Evolutionary conservation across 2,888 invertebrate species (phyloP).

Genomic region (Nemurella pictetii): DNA sequence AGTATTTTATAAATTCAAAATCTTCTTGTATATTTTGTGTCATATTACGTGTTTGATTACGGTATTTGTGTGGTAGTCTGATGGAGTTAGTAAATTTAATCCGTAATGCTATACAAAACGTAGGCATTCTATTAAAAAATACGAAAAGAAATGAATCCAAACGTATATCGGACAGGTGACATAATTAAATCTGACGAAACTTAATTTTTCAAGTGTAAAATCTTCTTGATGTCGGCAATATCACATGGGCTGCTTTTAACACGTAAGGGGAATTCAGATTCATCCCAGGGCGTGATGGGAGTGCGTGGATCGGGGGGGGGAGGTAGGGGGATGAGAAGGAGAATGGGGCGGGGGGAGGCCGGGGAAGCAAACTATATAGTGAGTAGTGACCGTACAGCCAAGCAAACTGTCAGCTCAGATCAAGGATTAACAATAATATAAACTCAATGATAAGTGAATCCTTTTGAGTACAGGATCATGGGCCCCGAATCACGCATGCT

Average conservation of each 20-base stretch:
- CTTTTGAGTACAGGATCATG: background rate
- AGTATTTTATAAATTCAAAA: no score
- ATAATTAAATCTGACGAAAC: background rate
- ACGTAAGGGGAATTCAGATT: background rate
- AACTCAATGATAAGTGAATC: background rate
- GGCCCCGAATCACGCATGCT: background rate
- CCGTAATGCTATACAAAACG: background rate
- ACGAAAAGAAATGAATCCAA: background rate
- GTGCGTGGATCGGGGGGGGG: background rate
- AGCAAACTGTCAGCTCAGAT: background rate
- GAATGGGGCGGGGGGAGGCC: background rate
- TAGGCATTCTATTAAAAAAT: background rate
- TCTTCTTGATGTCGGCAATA: background rate
- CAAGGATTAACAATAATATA: background rate
- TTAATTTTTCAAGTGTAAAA: background rate
- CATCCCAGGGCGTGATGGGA: background rate
- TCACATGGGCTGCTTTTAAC: background rate
- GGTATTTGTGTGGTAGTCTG: no score
- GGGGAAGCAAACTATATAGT: no score
- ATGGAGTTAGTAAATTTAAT: background rate
- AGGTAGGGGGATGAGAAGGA: background rate
- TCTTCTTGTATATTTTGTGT: no score
- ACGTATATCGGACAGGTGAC: background rate
- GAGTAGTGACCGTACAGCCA: background rate
- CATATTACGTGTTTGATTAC: no score